Evolutionary conservation across 2,888 invertebrate genomes (phyloP), one percentile per base, ranked within the genome.

Genomic region (Koerneria pararmatus): DNA sequence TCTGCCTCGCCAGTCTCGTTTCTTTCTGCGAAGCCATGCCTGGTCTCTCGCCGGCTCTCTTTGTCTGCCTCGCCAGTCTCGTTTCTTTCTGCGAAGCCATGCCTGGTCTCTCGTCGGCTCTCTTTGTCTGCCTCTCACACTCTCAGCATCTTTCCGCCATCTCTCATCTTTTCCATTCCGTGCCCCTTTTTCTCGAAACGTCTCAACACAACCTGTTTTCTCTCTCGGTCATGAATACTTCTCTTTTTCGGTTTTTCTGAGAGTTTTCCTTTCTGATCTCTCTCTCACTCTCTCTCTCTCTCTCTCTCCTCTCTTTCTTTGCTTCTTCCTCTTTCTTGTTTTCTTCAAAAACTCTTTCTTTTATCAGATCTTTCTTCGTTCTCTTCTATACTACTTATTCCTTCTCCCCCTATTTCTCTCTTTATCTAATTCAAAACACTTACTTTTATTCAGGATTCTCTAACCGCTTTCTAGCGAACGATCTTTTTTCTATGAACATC

Each of bases 131-230:
- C n/a, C n/a, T n/a, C n/a, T n/a, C 1, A 57, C 57, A 11, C 57
- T 8, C 57, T 32, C 31, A 6, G 4, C n/a, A n/a, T n/a, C n/a
- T n/a, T n/a, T n/a, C n/a, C n/a, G 46, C 19, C 46, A 11, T 46
- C 11, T 15, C 11, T 46, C 46, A 46, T 46, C 46, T 46, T 19
- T 46, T 46, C 46, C 24, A 48, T 22, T 60, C n/a, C 49, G 32
- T 35, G 31, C 60, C 5, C 48, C 46, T 60, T 49, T 60, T 34
- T 48, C 60, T 2, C 49, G 60, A 15, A 60, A 60, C 31, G 60
- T 48, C 48, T 22, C 48, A 1, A 60, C 49, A 49, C 60, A n/a
- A n/a, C n/a, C 60, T n/a, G n/a, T n/a, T n/a, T n/a, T n/a, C n/a
- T n/a, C n/a, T n/a, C n/a, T 48, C 32, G 46, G 22, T 60, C 60